phyloP scores from a whole-genome alignment of 2,888 invertebrate species.

The Eutolmus rufibarbis region DNA sequence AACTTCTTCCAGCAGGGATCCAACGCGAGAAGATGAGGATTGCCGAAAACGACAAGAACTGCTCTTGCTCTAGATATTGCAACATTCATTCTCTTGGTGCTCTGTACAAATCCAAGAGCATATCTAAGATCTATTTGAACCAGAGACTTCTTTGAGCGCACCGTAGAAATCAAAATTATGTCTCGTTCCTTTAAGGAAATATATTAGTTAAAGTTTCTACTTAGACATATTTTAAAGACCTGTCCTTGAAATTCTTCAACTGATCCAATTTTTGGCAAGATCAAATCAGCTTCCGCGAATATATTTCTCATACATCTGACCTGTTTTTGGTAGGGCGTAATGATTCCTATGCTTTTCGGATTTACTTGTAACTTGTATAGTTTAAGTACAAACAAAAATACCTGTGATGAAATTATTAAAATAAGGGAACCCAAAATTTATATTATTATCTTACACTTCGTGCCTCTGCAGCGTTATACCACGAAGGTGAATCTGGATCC shows the following conservation, averaged over 20 bases:
- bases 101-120: slow-evolving; percentile 76
- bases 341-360: slow-evolving; percentile 75
- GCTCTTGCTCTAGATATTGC: slow-evolving; percentile 82
- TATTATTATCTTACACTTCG: slow-evolving; percentile 51
- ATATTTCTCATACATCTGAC: slow-evolving; percentile 64
- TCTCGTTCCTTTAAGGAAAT: slow-evolving; percentile 57
- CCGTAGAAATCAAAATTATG: slow-evolving; percentile 77
- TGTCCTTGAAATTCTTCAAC: slow-evolving; percentile 90
- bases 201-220: background rate
- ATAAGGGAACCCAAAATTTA: background rate
- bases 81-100: slow-evolving; percentile 85
- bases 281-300: slow-evolving; percentile 63
- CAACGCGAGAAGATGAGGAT: slow-evolving; percentile 73
- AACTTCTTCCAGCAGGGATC: slow-evolving; percentile 76
- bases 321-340: slow-evolving; percentile 93
- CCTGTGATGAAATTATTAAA: slow-evolving; percentile 54
- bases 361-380: slow-evolving; percentile 72
- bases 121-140: slow-evolving; percentile 64
- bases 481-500: slow-evolving; percentile 82
- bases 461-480: slow-evolving; percentile 85
- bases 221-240: slow-evolving; percentile 61
- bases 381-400: slow-evolving; percentile 67
- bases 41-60: slow-evolving; percentile 82
- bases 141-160: slow-evolving; percentile 65
- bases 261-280: slow-evolving; percentile 74